Percentiles rank a stretch among this genome's conserved stretches.
These are phyloP conservation scores for Seira ritae DNA, from an alignment of 2,888 invertebrate species.

Conservation along the genomic window DNA sequence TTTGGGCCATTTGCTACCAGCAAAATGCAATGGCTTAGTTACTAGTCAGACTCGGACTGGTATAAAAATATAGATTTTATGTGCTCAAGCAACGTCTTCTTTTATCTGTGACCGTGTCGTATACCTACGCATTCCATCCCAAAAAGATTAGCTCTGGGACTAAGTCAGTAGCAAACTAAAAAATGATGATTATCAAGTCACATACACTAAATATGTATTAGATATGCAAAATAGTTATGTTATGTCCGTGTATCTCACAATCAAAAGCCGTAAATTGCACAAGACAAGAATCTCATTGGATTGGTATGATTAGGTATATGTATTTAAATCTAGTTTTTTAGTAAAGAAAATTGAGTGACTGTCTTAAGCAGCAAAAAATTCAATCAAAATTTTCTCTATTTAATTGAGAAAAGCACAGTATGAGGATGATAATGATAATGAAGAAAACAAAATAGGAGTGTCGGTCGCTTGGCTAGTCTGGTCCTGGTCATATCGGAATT, in stretches of 20 bases:
- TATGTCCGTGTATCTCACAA: not conserved
- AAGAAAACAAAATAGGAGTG: not conserved
- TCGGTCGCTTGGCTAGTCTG: too few relatives aligned
- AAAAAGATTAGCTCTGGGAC: slow-evolving; percentile 18
- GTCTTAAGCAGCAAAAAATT: not conserved
- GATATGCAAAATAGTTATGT: slow-evolving; percentile 20
- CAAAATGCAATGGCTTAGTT: too few relatives aligned
- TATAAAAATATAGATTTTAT: too few relatives aligned
- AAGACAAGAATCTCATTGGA: slow-evolving; percentile 41
- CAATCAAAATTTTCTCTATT: not conserved
- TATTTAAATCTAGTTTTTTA: not conserved
- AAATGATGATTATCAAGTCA: slow-evolving; percentile 14
- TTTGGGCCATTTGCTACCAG: too few relatives aligned
- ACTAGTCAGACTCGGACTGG: too few relatives aligned
- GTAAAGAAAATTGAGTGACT: not conserved
- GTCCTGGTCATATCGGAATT: not conserved
- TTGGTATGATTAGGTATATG: too few relatives aligned
- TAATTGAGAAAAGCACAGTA: slow-evolving; percentile 1
- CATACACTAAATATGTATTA: not conserved
- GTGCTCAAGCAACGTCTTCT: not conserved
- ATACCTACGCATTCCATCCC: slow-evolving; percentile 55
- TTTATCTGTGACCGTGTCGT: not conserved
- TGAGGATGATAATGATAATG: too few relatives aligned
- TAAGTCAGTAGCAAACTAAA: slow-evolving; percentile 10
- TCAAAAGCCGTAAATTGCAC: slow-evolving; percentile 42